Percentiles rank a stretch among this genome's conserved stretches.
phyloP scores from a whole-genome alignment of 2,888 invertebrate species.

The Meliscaeva auricollis region DNA sequence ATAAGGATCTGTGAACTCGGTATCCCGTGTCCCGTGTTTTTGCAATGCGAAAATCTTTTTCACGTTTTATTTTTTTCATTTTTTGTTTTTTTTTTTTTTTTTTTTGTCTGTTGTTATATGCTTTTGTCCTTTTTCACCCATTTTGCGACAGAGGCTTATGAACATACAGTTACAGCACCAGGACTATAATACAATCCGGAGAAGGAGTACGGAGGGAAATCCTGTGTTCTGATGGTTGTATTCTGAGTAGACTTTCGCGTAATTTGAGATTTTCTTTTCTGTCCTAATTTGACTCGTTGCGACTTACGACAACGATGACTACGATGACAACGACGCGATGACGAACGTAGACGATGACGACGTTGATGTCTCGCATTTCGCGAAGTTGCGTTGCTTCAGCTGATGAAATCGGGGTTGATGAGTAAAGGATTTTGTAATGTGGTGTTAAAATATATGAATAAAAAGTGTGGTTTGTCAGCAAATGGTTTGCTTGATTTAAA shows the following conservation, averaged over 20 bases:
- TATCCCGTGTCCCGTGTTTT: slow-evolving; percentile 66
- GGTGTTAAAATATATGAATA: slow-evolving; percentile 1
- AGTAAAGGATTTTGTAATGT: not conserved
- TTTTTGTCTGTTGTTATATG: slow-evolving; percentile 18
- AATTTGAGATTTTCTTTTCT: slow-evolving; percentile 77
- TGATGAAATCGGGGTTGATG: slow-evolving; percentile 51
- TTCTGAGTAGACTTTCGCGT: slow-evolving; percentile 62
- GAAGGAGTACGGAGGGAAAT: not conserved
- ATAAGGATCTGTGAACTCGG: slow-evolving; percentile 72
- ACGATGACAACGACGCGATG: not conserved
- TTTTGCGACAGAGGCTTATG: slow-evolving; percentile 46
- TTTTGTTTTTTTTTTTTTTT: slow-evolving; percentile 29
- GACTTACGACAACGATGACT: slow-evolving; percentile 73
- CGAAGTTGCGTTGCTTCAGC: slow-evolving; percentile 38
- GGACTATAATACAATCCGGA: not conserved
- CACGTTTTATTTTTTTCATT: slow-evolving; percentile 58
- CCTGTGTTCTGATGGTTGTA: slow-evolving; percentile 28
- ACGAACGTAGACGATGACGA: not conserved
- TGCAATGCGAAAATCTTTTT: slow-evolving; percentile 75
- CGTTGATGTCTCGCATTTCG: slow-evolving; percentile 68
- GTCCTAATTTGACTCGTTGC: slow-evolving; percentile 82
- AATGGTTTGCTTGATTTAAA: not conserved
- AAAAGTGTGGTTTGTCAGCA: slow-evolving; percentile 3
- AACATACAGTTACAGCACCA: slow-evolving; percentile 49
- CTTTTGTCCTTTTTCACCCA: slow-evolving; percentile 58